These are phyloP conservation scores for Himalopsyche phryganea DNA, from an alignment of 1,140 invertebrate genomes.

Conservation along the genomic window DNA sequence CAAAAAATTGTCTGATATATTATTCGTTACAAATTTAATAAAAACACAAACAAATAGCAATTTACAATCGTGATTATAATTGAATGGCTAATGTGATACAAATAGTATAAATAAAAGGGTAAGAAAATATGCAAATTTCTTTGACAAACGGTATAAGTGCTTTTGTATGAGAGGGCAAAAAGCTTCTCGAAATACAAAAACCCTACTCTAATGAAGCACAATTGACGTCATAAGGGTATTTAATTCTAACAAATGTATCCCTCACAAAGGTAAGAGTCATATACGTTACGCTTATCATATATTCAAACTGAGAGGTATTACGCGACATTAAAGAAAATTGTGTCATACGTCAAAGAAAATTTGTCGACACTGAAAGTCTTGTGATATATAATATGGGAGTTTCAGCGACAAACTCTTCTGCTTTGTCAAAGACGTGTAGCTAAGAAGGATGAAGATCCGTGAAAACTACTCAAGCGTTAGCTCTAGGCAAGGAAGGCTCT, in stretches of 20 bases:
- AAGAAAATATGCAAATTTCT: too few relatives aligned
- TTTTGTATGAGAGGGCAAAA: neutral
- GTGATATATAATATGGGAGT: neutral
- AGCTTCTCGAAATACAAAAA: neutral
- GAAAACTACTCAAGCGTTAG: neutral
- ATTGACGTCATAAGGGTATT: neutral
- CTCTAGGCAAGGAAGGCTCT: neutral
- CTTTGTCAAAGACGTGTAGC: neutral
- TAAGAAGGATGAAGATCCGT: neutral
- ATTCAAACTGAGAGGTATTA: too few relatives aligned
- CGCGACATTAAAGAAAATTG: too few relatives aligned
- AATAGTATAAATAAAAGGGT: too few relatives aligned
- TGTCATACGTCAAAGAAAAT: slow-evolving; percentile 1
- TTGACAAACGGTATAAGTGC: too few relatives aligned
- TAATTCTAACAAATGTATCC: neutral
- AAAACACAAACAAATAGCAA: too few relatives aligned
- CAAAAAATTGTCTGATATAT: too few relatives aligned
- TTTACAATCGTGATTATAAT: too few relatives aligned
- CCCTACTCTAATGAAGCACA: neutral
- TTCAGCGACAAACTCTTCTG: too few relatives aligned
- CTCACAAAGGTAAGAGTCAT: neutral
- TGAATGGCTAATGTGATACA: too few relatives aligned
- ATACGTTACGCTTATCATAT: too few relatives aligned
- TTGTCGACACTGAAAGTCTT: neutral
- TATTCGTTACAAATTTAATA: too few relatives aligned